phyloP scores from a whole-genome alignment of 2,888 invertebrate species.

The Isotomurus palustris region DNA sequence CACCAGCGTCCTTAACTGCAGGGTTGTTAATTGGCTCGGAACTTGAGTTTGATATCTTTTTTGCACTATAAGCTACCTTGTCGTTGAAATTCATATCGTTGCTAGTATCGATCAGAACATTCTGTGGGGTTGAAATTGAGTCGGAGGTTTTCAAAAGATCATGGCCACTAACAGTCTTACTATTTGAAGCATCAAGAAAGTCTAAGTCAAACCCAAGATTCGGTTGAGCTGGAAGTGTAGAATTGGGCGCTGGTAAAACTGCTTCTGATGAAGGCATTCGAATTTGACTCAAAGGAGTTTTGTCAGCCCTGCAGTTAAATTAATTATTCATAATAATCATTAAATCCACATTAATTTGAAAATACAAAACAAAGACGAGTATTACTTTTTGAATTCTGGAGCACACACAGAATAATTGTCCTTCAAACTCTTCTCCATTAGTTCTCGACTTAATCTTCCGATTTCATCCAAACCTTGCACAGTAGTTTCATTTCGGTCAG shows the following conservation, averaged over 20 bases:
- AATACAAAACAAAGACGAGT: not conserved
- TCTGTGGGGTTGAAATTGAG: no score
- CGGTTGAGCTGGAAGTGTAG: slow-evolving; percentile 2
- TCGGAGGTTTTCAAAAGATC: no score
- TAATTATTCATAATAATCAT: not conserved
- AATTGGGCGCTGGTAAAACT: not conserved
- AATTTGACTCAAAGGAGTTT: slow-evolving; percentile 31
- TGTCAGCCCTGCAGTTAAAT: slow-evolving; percentile 21
- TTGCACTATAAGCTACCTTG: no score
- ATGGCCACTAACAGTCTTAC: no score
- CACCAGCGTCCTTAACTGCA: not conserved
- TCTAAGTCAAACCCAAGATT: slow-evolving; percentile 34
- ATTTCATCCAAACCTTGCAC: slow-evolving; percentile 37
- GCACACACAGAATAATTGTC: slow-evolving; percentile 3
- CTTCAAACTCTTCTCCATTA: slow-evolving; percentile 40
- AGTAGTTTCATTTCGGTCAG: slow-evolving; percentile 5
- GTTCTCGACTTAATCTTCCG: slow-evolving; percentile 37
- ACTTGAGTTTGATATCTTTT: slow-evolving; percentile 1
- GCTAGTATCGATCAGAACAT: no score
- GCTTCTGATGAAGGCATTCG: slow-evolving; percentile 16
- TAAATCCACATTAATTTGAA: not conserved
- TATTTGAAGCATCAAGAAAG: slow-evolving; percentile 32
- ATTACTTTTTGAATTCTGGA: slow-evolving; percentile 28
- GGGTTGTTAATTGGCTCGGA: not conserved
- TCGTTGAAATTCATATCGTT: no score